Evolutionary conservation across 1,140 invertebrate species (phyloP), one percentile per base, ranked within the genome.

Genomic region (Adoxophyes honmai): DNA sequence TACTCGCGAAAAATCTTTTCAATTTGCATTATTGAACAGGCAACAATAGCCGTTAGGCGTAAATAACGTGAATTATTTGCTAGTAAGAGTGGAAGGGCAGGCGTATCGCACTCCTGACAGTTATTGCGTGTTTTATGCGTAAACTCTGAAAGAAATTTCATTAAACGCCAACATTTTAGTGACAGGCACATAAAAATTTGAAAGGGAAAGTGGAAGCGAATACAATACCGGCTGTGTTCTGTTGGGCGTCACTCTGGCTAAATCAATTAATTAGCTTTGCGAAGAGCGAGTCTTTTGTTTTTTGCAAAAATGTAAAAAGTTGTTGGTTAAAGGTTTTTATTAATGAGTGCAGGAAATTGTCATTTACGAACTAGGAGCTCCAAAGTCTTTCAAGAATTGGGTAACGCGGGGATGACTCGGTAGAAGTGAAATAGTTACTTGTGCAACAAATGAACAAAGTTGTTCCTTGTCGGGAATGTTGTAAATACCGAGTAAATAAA

Each of bases 121-220:
- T 73, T 73, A 78, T 78, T 78, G 64, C 73, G 60, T 62, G 66
- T 70, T 74, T 76, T 70, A 75, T 73, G 64, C 59, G 64, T 61
- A 54, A 73, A 70, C 56, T 68, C 65, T 60, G 58, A 52, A 60
- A 60, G 57, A 70, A 67, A 73, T 75, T 75, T 67, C 68, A 75
- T 78, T 78, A 71, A 68, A 68, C 55, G 57, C 55, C 62, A 66
- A 62, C 64, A 60, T 59, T 67, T 63, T 67, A 16, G 42, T 33
- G 42, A 48, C 18, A 48, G 42, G 11, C 42, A 16, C n/a, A 13
- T 48, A 11, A 48, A 42, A 48, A 18, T 48, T 21, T 33, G 42
- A 48, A 48, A 48, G 21, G 10, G 10, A 33, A 48, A 28, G 42
- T 28, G 42, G 18, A 15, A 44, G 16, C 16, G 21, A 48, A 9